These are phyloP conservation scores for Epizoanthus fatuus DNA, from an alignment of 92 coral and sea anemone genomes.

Conservation along the genomic window DNA sequence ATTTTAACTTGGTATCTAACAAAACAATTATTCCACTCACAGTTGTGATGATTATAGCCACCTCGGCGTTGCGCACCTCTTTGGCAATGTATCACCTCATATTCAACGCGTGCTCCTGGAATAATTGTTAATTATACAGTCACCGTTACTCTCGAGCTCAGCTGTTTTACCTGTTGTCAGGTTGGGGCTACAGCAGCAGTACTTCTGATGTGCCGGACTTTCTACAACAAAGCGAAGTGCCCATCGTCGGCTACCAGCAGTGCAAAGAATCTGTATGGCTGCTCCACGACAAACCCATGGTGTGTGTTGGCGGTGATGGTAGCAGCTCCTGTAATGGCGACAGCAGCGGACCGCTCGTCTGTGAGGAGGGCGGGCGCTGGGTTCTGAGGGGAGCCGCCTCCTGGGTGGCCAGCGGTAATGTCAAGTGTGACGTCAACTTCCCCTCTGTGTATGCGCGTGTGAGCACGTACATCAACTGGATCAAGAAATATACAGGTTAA, in stretches of 20 bases:
- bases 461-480: conserved; percentile 26
- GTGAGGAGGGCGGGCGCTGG: conserved; percentile 37
- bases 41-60: not conserved
- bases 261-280: conserved; percentile 31
- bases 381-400: conserved; percentile 37
- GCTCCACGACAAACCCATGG: conserved; percentile 31
- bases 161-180: not conserved
- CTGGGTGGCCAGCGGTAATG: conserved; percentile 27
- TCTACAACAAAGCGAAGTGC: conserved; percentile 27
- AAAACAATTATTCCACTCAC: too few species aligned
- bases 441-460: conserved; percentile 38
- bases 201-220: conserved; percentile 21
- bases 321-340: conserved; percentile 38
- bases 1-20: too few species aligned
- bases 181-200: conserved; percentile 45
- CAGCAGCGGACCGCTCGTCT: conserved; percentile 30
- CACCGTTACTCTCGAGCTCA: not conserved
- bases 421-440: conserved; percentile 26
- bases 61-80: not conserved
- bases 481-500: conserved; percentile 29
- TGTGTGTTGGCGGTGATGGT: conserved; percentile 23
- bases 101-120: too few species aligned
- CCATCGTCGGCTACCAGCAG: not conserved
- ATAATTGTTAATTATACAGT: too few species aligned
- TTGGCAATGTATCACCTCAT: not conserved